These are phyloP conservation scores for Cabera pusaria DNA, from an alignment of 2,888 invertebrate genomes.

Conservation along the genomic window DNA sequence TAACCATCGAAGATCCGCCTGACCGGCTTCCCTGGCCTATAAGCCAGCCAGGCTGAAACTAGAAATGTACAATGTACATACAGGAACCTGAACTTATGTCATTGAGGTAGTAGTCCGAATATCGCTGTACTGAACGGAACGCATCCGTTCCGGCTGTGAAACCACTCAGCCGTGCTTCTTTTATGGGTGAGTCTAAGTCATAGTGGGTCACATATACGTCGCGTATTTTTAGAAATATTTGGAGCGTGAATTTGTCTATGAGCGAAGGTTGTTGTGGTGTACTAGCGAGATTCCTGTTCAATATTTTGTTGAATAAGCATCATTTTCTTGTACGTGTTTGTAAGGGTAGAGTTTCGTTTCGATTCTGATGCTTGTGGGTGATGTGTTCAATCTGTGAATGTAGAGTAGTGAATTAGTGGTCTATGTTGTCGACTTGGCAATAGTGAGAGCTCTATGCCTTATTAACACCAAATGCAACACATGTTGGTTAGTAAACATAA, in stretches of 20 bases:
- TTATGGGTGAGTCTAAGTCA: slow-evolving; percentile 61
- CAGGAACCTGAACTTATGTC: slow-evolving; percentile 40
- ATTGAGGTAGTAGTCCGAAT: slow-evolving; percentile 46
- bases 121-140: slow-evolving; percentile 45
- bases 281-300: too few species aligned
- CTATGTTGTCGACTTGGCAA: too few species aligned
- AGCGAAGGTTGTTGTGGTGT: slow-evolving; percentile 2
- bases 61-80: slow-evolving; percentile 36
- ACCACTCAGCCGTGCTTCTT: slow-evolving; percentile 49
- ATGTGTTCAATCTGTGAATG: too few species aligned
- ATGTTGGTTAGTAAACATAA: not conserved
- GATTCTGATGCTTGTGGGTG: too few species aligned
- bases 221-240: slow-evolving; percentile 37
- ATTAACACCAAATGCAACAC: too few species aligned
- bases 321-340: too few species aligned
- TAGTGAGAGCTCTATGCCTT: too few species aligned
- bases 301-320: too few species aligned
- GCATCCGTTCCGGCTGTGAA: slow-evolving; percentile 53
- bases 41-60: slow-evolving; percentile 56
- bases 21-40: slow-evolving; percentile 61
- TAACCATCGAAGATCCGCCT: slow-evolving; percentile 41
- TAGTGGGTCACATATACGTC: slow-evolving; percentile 33
- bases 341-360: too few species aligned
- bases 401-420: too few species aligned
- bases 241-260: slow-evolving; percentile 29